These are phyloP conservation scores for Platalea minor DNA, from an alignment of 2,797 vertebrate genomes.

Conservation along the genomic window DNA sequence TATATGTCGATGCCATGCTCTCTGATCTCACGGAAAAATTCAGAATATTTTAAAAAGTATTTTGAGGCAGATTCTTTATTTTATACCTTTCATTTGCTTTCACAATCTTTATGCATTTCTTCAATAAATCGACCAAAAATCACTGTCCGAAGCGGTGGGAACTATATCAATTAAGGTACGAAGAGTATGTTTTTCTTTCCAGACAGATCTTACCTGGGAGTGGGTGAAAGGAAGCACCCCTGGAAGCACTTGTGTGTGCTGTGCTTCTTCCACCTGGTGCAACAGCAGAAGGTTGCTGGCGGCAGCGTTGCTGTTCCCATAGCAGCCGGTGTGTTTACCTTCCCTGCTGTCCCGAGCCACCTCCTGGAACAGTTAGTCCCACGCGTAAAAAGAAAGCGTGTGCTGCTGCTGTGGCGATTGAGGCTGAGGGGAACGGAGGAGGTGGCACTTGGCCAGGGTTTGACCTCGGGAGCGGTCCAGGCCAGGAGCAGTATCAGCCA, in stretches of 20 bases:
- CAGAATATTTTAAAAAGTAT: neutral
- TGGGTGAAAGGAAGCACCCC: neutral
- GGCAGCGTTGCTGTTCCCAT: neutral
- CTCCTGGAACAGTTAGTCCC: neutral
- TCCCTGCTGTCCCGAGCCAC: neutral
- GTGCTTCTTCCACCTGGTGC: neutral
- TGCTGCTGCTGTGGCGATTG: neutral
- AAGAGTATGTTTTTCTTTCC: neutral
- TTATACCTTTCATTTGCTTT: neutral
- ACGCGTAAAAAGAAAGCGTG: neutral
- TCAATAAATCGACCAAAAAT: neutral
- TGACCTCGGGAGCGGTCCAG: neutral
- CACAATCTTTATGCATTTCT: neutral
- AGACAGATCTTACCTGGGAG: neutral
- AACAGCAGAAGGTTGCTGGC: neutral
- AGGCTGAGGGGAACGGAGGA: neutral
- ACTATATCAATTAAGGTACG: neutral
- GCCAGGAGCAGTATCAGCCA: neutral
- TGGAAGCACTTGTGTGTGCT: neutral
- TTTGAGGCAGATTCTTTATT: neutral
- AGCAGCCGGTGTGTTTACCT: conserved; percentile 11
- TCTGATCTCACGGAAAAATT: neutral
- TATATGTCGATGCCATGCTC: neutral
- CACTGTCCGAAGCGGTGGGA: neutral
- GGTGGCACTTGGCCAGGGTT: neutral